Conservation (phyloP, 2,888 invertebrate genomes). For the Gortyna flavago region DNA sequence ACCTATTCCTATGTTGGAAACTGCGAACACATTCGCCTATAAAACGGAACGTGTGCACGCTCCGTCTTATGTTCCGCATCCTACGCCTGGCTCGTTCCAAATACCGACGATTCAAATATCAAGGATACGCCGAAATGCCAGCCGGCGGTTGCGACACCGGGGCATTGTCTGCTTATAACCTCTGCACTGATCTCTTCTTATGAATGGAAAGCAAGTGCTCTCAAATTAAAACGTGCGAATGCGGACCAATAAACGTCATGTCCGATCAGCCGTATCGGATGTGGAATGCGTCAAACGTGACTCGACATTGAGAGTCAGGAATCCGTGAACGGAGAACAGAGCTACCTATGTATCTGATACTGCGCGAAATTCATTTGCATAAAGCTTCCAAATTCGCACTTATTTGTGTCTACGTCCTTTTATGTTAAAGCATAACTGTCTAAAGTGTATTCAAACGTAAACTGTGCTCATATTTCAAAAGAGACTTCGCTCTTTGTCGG, state of each 20-base stretch:
- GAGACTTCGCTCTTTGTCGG: constrained; percentile 57
- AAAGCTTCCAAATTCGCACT: constrained; percentile 43
- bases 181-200: constrained; percentile 71
- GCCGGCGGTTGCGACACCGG: constrained; percentile 77
- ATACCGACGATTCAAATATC: constrained; percentile 87
- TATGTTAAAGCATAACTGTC: constrained; percentile 42
- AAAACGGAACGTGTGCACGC: constrained; percentile 60
- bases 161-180: constrained; percentile 79
- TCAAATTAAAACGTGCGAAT: constrained; percentile 66
- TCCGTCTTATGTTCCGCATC: constrained; percentile 79
- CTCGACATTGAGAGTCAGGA: constrained; percentile 59
- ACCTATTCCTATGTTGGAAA: constrained; percentile 56
- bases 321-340: constrained; percentile 43
- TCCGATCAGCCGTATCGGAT: constrained; percentile 56
- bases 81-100: constrained; percentile 82
- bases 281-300: constrained; percentile 63
- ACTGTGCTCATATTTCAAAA: constrained; percentile 66
- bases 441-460: constrained; percentile 57
- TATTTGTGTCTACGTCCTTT: constrained; percentile 36
- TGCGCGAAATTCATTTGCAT: constrained; percentile 46
- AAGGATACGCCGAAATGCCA: constrained; percentile 89
- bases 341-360: constrained; percentile 26
- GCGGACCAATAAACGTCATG: constrained; percentile 69
- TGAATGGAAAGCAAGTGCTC: constrained; percentile 63
- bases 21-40: constrained; percentile 55